Evolutionary conservation across 2,113 vertebrate genomes (phyloP), one percentile per base, ranked within the genome.

Genomic region (human): DNA sequence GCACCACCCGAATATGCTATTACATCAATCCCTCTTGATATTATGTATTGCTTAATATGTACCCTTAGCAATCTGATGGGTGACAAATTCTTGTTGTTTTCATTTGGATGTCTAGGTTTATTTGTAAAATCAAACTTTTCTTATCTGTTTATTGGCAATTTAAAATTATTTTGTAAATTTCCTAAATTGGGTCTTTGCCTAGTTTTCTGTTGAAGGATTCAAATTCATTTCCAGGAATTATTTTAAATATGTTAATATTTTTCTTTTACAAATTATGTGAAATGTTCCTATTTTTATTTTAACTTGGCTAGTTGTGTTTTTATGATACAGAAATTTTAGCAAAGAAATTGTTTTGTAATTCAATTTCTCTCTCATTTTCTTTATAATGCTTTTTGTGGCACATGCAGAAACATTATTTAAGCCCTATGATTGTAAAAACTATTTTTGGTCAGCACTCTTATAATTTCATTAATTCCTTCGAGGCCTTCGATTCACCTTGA

Each of bases 91-190:
- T 82, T 89, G 8, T n/a, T n/a, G 9, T 64, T 82, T 78, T 76
- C 17, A 45, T 64, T 88, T 84, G 10, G 0, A 88, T 85, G 90
- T 66, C 23, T 68, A 50, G 2, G 1, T 17, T 79, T 93, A 75
- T 48, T 97, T 89, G 85, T 85, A 68, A 40, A 89, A 94, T 38
- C 57, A 5, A 64, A 81, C 9, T 75, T 85, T 92, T 70, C 7
- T 85, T 20, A 38, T 35, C 35, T 32, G 22, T 11, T 43, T 92
- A 50, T 14, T 76, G 52, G 6, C 32, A 85, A 48, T 61, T 82
- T 75, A 22, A 14, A 82, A 61, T 80, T 48, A 11, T 73, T 72
- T 32, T 48, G 32, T 25, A 75, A 43, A 89, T 81, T 76, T 89
- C n/a, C 35, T 91, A 66, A 16, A 48, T 11, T 32, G 25, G 16